Evolutionary conservation across 2,888 invertebrate genomes (phyloP), one percentile per base, ranked within the genome.

Genomic region (Tineola bisselliella): DNA sequence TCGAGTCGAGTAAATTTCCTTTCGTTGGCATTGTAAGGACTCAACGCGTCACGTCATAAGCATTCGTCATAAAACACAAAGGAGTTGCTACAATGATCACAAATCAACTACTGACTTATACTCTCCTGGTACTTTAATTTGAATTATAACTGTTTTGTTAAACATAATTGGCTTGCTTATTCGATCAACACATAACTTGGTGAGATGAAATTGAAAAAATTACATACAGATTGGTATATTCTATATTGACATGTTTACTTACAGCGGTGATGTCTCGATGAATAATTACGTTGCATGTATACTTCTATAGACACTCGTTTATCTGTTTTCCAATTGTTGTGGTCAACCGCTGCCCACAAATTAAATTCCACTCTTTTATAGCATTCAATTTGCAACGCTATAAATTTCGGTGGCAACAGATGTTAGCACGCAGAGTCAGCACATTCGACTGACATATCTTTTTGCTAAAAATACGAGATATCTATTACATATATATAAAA

Each of bases 1-100:
- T 74, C 69, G 73, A 64, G 69, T 64, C 72, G 71, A 74, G 68
- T 74, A 72, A 75, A 73, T 74, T 78, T 72, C 18, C 30, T 56
- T 60, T 48, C 15, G 48, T 17, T 48, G 17, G 15, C 48, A 17
- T 48, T 48, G 48, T 25, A 11, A 54, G 54, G 25, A n/a, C 15
- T 18, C 48, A 18, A 15, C 54, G 54, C 54, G 54, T 25, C 54
- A 54, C 17, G 25, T 18, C 18, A 54, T 54, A 54, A 54, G 54
- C 54, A 54, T 54, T 54, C 54, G 54, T 54, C 54, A 54, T 54
- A 54, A 54, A 54, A 54, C 25, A 54, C 54, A 54, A 54, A 54
- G 48, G 54, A 54, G 54, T 48, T 48, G 48, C n/a, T 48, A 17
- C 48, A 17, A 48, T 15, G 48, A 17, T 48, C 48, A 48, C 48